A percentile compares a stretch with the other conserved stretches of the same genome.
Evolutionary conservation across 1,140 invertebrate genomes (phyloP).

Genomic region (Carcinoscorpius rotundicauda): DNA sequence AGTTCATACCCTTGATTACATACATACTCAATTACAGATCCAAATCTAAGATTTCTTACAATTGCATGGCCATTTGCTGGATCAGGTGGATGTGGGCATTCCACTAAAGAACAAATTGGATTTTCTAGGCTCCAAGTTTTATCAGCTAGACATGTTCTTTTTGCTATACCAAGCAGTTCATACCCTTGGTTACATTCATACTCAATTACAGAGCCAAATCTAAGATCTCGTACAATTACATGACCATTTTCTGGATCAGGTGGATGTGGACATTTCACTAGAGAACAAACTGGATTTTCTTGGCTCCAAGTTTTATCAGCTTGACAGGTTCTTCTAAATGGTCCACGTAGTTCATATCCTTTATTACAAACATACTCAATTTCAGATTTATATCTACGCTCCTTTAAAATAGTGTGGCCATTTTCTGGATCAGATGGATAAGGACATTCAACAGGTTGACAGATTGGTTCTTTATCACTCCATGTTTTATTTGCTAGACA

Average conservation of each 20-base stretch:
- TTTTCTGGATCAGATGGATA: slow-evolving; percentile 3
- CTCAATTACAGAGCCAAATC: slow-evolving; percentile 14
- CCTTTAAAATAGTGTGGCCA: slow-evolving; percentile 12
- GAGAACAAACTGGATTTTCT: slow-evolving; percentile 54
- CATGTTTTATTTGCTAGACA: slow-evolving; percentile 14
- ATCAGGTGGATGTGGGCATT: slow-evolving; percentile 20
- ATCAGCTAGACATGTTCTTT: slow-evolving; percentile 27
- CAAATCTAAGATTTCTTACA: slow-evolving; percentile 43
- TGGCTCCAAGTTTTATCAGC: slow-evolving; percentile 70
- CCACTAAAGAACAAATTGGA: slow-evolving; percentile 31
- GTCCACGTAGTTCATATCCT: slow-evolving; percentile 58
- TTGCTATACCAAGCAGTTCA: slow-evolving; percentile 22
- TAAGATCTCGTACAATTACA: slow-evolving; percentile 3
- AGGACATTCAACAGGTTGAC: slow-evolving; percentile 10
- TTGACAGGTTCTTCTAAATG: slow-evolving; percentile 39
- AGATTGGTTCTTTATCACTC: slow-evolving; percentile 16
- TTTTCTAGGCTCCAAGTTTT: slow-evolving; percentile 31
- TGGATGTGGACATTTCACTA: slow-evolving; percentile 10
- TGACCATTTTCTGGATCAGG: slow-evolving; percentile 10
- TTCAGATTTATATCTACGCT: slow-evolving; percentile 48
- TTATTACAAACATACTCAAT: slow-evolving; percentile 68
- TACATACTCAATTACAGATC: slow-evolving; percentile 59
- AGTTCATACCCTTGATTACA: slow-evolving; percentile 69
- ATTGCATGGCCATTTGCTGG: slow-evolving; percentile 34
- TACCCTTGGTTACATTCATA: slow-evolving; percentile 30